Conservation (phyloP, 1,140 invertebrate genomes). For the Hetaerina americana region DNA sequence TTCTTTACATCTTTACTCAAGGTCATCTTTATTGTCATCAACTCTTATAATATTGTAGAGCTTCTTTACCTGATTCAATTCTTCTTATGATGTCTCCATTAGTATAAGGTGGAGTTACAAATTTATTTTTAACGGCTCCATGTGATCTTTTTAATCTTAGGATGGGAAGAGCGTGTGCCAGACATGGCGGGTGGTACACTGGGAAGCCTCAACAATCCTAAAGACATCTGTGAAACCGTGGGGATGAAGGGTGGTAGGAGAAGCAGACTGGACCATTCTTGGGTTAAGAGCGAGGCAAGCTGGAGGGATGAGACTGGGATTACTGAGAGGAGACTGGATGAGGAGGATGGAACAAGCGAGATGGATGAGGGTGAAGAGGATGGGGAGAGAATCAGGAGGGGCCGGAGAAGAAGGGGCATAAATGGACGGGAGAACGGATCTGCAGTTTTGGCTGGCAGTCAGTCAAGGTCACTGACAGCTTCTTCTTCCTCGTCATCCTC, state of each 20-base stretch:
- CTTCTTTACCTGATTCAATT: too few relatives aligned
- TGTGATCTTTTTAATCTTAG: too few relatives aligned
- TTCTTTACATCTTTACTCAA: too few relatives aligned
- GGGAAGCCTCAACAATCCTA: neutral
- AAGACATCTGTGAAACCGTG: neutral
- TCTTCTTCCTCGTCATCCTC: neutral
- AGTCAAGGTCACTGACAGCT: neutral
- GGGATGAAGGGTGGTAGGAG: neutral
- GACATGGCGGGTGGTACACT: neutral
- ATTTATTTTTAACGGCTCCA: too few relatives aligned
- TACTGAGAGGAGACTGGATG: neutral
- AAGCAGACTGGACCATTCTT: neutral
- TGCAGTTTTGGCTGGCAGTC: neutral
- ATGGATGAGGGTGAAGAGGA: neutral
- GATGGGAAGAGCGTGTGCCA: neutral
- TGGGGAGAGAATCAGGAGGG: neutral
- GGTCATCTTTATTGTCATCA: too few relatives aligned
- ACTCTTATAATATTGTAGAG: too few relatives aligned
- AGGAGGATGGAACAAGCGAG: constrained; percentile 6
- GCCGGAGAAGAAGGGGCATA: neutral
- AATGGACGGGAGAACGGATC: neutral
- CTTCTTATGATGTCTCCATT: too few relatives aligned
- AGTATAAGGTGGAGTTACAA: too few relatives aligned
- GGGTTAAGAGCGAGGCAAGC: neutral
- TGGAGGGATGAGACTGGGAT: neutral